Evolutionary conservation across 2,113 vertebrate genomes (phyloP), one percentile per base, ranked within the genome.

Genomic region (Mesitornis unicolor): DNA sequence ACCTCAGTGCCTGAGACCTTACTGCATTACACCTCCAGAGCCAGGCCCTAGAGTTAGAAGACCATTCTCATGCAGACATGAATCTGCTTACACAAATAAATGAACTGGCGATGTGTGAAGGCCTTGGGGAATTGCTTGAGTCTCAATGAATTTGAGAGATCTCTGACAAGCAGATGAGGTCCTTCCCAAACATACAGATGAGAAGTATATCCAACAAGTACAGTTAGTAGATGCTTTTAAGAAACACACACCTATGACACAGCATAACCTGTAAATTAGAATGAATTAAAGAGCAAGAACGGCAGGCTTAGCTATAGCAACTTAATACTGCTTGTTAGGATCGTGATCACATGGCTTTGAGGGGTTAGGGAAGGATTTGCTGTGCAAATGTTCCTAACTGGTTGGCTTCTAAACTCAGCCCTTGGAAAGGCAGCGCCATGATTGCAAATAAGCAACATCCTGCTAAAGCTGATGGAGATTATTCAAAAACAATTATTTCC

Each of bases 401-500:
- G 14, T 69, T 91, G 60, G 60, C 57, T 95, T 95, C 81, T 78
- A 89, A 75, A 83, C 28, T 60, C 31, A 82, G 67, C 40, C 40
- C 16, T 21, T 75, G 65, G 77, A 93, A 96, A 95, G 80, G 40
- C 69, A 87, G 33, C 1, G 4, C 31, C 29, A 16, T 83, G 67
- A 48, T 22, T 95, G 65, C 77, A 94, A 96, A 90, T 87, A 76
- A 91, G 57, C 61, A 87, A 45, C 61, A 64, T 89, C 74, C 70
- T 83, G n/a, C 61, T 84, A 78, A 89, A 87, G 28, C 84, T 93
- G 85, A 82, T 90, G 61, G 57, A 91, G 28, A n/a, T 73, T 31
- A 65, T 91, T 93, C 36, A 87, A 79, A 89, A 93, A 38, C 57
- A 83, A 83, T 83, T 94, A 48, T 94, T 94, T 29, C 50, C 63